phyloP scores from a whole-genome alignment of 1,140 invertebrate genomes.

The Arion vulgaris region DNA sequence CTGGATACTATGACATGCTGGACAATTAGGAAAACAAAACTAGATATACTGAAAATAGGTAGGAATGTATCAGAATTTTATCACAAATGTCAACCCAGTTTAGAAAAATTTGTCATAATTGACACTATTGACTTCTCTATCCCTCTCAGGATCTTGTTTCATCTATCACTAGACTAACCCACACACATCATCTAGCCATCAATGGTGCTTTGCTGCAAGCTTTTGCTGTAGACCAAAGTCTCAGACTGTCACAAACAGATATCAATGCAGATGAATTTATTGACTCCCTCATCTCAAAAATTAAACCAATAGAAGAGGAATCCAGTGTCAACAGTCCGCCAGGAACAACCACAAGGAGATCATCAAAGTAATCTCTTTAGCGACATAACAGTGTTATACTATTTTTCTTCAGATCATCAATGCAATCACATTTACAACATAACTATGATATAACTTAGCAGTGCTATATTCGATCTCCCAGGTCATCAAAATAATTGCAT shows the following conservation, averaged over 20 bases:
- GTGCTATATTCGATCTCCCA: too few species aligned
- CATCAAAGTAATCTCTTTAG: background rate
- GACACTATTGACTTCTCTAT: conserved; percentile 16
- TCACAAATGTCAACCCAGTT: too few species aligned
- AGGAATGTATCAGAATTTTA: too few species aligned
- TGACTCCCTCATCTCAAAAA: conserved; percentile 76
- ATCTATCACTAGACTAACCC: conserved; percentile 77
- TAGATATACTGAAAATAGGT: too few species aligned
- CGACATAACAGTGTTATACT: background rate
- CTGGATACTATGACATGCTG: too few species aligned
- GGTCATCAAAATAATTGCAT: too few species aligned
- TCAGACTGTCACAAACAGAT: conserved; percentile 51
- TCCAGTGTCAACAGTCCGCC: background rate
- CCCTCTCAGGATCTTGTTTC: conserved; percentile 52
- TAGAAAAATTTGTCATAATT: too few species aligned
- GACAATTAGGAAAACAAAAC: too few species aligned
- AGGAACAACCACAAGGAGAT: background rate
- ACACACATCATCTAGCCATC: conserved; percentile 79
- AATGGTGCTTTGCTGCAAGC: conserved; percentile 79
- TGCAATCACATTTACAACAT: too few species aligned
- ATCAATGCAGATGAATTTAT: conserved; percentile 74
- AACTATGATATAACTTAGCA: too few species aligned
- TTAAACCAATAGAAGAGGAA: conserved; percentile 77
- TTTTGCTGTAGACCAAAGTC: conserved; percentile 69
- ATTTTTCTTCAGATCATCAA: background rate